Conservation (phyloP, 2,113 vertebrate species). For the Misgurnus mizolepis region DNA sequence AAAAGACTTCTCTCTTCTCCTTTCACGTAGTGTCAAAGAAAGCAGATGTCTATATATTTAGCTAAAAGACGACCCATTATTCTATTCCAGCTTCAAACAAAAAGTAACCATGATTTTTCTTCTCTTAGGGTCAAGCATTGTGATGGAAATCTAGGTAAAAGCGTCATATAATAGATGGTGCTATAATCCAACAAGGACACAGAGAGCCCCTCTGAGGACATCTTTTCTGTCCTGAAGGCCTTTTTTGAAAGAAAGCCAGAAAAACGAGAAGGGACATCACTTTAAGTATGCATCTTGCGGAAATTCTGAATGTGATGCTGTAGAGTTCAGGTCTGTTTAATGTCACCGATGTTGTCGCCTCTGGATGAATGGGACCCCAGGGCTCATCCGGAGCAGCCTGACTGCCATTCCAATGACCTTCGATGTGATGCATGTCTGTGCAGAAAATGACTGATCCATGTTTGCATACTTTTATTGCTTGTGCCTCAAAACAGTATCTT, state of each 20-base stretch:
- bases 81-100: neutral
- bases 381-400: slow-evolving; percentile 67
- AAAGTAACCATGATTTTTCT: neutral
- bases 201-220: neutral
- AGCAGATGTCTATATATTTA: slow-evolving; percentile 69
- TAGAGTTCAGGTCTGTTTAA: slow-evolving; percentile 52
- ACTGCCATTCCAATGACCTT: slow-evolving; percentile 73
- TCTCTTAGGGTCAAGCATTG: neutral
- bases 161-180: neutral
- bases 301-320: slow-evolving; percentile 13
- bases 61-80: slow-evolving; percentile 42
- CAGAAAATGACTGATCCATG: slow-evolving; percentile 67
- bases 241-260: slow-evolving; percentile 3
- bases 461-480: slow-evolving; percentile 74
- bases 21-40: slow-evolving; percentile 57
- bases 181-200: slow-evolving; percentile 5
- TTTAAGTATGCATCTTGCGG: neutral
- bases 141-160: slow-evolving; percentile 17
- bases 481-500: slow-evolving; percentile 61
- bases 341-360: slow-evolving; percentile 66
- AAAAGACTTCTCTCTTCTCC: slow-evolving; percentile 58
- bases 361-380: slow-evolving; percentile 76
- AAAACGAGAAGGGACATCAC: neutral
- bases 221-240: neutral
- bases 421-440: slow-evolving; percentile 59